Base-by-base conservation (phyloP, 64 coral and sea anemone genomes). In the Montipora efflorescens region DNA sequence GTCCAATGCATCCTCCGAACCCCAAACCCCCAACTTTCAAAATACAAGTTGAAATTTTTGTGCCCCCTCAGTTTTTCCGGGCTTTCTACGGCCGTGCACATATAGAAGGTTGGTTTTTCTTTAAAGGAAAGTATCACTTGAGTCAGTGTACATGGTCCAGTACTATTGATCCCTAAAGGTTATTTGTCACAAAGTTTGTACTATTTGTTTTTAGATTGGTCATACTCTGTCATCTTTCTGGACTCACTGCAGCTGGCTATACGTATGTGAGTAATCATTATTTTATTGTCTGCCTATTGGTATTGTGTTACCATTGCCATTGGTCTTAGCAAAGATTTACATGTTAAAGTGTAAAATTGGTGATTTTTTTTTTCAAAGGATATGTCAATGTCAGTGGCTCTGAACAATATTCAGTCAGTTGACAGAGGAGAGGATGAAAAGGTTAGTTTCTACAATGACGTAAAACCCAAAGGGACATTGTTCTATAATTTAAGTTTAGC, bases 381-480 rank as follows among this genome's bases (percentile, higher is more conserved):
- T 22, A 95, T 95, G 91, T 98, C 97, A 6, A 96, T 98, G 97
- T 94, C 94, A 89, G 89, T 98, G 46, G 94, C 97, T 52, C 68
- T 98, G 16, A 98, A 98, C 36, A 98, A 98, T 45, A 98, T 98
- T 70, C 97, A 98, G 21, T 93, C 97, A 89, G 97, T 98, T 1
- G 91, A 98, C 71, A 94, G 92, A 77, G 94, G 91, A 85, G 97
- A 95, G 48, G 97, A 98, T 92, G 97, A 98, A 58, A 95, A 93
- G 52, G 97, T 96, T 74, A 88, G 57, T 59, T n/a, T 9, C 8
- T 50, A 6, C 28, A 36, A 36, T 36, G 36, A 36, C 1, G 2
- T 36, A 36, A 36, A 36, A 36, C 36, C 36, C 36, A 36, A 36
- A 36, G 36, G 36, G 36, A 36, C 36, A 36, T 36, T 36, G 36